phyloP scores from a whole-genome alignment of 1,140 invertebrate genomes.

The Drosophila athabasca region DNA sequence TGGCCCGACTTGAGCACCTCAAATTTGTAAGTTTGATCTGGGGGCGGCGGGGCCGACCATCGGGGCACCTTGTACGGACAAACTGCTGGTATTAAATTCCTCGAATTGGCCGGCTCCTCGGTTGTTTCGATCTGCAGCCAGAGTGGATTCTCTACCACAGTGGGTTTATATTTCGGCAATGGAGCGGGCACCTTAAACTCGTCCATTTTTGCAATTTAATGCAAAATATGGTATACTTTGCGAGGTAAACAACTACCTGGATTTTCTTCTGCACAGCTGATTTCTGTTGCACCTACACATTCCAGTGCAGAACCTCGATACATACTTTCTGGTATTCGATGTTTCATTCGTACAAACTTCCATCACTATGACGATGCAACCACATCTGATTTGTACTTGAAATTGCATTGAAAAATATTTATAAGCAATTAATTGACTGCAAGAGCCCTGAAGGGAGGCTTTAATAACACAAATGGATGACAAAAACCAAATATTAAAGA shows the following conservation, averaged over 20 bases:
- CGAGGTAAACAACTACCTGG: conserved; percentile 42
- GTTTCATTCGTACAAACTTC: not conserved
- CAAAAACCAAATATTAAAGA: too few relatives aligned
- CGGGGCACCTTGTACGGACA: conserved; percentile 89
- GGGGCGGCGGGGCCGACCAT: conserved; percentile 89
- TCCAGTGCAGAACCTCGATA: too few relatives aligned
- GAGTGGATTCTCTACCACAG: conserved; percentile 34
- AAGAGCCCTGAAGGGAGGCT: too few relatives aligned
- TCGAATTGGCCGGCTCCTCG: conserved; percentile 7
- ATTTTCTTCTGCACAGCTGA: conserved; percentile 43
- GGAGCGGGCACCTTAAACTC: conserved; percentile 77
- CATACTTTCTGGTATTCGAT: too few relatives aligned
- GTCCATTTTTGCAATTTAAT: conserved; percentile 51
- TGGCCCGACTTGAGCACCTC: conserved; percentile 93
- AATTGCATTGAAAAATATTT: too few relatives aligned
- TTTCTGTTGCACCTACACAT: not conserved
- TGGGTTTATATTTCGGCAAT: conserved; percentile 22
- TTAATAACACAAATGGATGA: too few relatives aligned
- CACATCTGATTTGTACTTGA: too few relatives aligned
- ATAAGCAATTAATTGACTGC: too few relatives aligned
- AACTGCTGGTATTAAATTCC: not conserved
- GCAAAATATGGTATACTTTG: conserved; percentile 17
- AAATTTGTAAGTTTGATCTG: conserved; percentile 85
- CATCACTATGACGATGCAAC: not conserved
- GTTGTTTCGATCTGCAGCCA: conserved; percentile 7